phyloP scores from a whole-genome alignment of 2,113 vertebrate genomes.

The Pontoporia blainvillei region DNA sequence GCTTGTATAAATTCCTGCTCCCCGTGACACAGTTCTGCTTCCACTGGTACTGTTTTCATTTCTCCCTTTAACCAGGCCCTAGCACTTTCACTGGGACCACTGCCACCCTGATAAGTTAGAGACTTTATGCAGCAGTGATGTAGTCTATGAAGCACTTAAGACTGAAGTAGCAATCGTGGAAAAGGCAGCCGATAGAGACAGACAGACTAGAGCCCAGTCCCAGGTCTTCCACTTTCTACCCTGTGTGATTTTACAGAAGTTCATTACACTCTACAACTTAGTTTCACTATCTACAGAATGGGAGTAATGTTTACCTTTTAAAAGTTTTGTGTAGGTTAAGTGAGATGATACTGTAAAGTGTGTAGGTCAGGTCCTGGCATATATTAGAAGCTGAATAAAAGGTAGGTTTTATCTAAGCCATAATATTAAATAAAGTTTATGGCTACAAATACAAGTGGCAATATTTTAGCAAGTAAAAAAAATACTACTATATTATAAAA shows the following conservation, averaged over 20 bases:
- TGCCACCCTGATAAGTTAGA: neutral
- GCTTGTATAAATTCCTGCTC: neutral
- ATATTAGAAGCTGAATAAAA: neutral
- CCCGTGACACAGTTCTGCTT: neutral
- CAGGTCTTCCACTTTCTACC: neutral
- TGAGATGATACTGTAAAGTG: neutral
- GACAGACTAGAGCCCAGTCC: neutral
- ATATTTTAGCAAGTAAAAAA: neutral
- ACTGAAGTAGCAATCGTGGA: neutral
- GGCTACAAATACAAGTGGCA: neutral
- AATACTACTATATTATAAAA: neutral
- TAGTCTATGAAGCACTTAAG: neutral
- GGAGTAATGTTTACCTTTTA: neutral
- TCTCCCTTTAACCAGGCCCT: neutral
- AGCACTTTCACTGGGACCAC: neutral
- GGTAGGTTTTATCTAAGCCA: neutral
- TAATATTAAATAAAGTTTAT: neutral
- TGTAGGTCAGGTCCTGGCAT: neutral
- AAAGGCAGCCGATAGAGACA: neutral
- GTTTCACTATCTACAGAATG: neutral
- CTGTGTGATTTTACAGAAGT: neutral
- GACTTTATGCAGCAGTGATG: neutral
- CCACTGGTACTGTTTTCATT: neutral
- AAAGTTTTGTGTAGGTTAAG: neutral
- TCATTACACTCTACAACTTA: neutral